These are phyloP conservation scores for Nomada flava DNA, from an alignment of 2,888 invertebrate species.

Conservation along the genomic window DNA sequence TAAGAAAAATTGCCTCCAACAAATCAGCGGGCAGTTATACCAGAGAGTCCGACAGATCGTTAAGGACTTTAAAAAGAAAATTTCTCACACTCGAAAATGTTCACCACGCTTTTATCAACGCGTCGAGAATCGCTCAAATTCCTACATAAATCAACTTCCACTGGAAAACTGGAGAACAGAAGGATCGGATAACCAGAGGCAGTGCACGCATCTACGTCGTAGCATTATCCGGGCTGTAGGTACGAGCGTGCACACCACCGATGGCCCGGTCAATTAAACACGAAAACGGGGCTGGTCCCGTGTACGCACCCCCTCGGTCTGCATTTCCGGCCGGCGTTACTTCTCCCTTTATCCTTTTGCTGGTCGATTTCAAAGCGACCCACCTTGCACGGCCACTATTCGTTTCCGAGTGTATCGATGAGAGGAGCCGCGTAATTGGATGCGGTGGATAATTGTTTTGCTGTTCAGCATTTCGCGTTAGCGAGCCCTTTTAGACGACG, in stretches of 20 bases:
- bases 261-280: slow-evolving; percentile 66
- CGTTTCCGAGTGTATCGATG: slow-evolving; percentile 60
- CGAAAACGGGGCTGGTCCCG: slow-evolving; percentile 55
- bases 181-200: slow-evolving; percentile 1
- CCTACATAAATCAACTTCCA: not conserved
- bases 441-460: slow-evolving; percentile 62
- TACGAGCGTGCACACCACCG: slow-evolving; percentile 36
- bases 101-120: too few species aligned
- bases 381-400: slow-evolving; percentile 37
- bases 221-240: slow-evolving; percentile 53
- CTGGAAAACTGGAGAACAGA: not conserved
- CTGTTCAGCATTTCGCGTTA: slow-evolving; percentile 56
- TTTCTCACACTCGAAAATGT: too few species aligned
- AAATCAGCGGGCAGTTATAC: too few species aligned
- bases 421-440: slow-evolving; percentile 62
- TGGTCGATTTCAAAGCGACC: slow-evolving; percentile 56
- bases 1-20: too few species aligned
- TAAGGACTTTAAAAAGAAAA: too few species aligned
- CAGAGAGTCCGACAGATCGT: too few species aligned
- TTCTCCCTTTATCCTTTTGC: slow-evolving; percentile 55
- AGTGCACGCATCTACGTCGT: slow-evolving; percentile 18
- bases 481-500: slow-evolving; percentile 52
- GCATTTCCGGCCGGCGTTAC: slow-evolving; percentile 47
- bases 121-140: not conserved
- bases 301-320: not conserved